Base-by-base conservation (phyloP, 2,797 vertebrate species). In the Vespertilio murinus region DNA sequence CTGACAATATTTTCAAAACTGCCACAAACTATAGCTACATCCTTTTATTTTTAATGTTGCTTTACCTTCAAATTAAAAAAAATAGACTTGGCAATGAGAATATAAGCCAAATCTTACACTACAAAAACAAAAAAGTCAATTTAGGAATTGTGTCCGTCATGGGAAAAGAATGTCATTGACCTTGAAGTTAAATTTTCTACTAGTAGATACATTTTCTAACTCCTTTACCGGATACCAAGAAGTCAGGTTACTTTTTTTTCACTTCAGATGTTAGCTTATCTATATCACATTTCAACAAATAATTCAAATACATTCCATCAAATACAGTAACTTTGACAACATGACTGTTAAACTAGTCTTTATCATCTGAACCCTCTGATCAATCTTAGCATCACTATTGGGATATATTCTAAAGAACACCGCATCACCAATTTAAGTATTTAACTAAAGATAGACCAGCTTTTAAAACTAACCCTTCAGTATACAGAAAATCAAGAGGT, bases 51-150 rank as follows among this genome's bases (percentile, higher is more conserved):
- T 71, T 64, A 83, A 42, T 61, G 75, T 52, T 65, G 35, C 38
- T 73, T 95, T 87, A 75, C 40, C 71, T 92, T 61, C 74, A 88
- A 74, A 70, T 70, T 70, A 88, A 93, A 90, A 33, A 28, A 79
- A 80, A 77, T 4, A 94, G 33, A 90, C n/a, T 30, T 91, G 25
- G 30, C 93, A 89, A 52, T 28, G 12, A 91, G 33, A 85, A 90
- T n/a, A 90, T 2, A 1, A 90, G 49, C 14, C 16, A 74, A 56
- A 65, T 30, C 42, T 42, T 42, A 42, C 42, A 42, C 42, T 42
- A 69, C 54, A 23, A 75, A 90, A 75, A 80, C 23, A 49, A 88
- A 90, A 90, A 85, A 91, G 28, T 81, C 69, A 71, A 82, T 17
- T 85, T 61, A 77, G 80, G n/a, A 93, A 10, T 61, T 45, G 23